These are phyloP conservation scores for Steinernema carpocapsae DNA, from an alignment of 2,888 invertebrate species.

Conservation along the genomic window DNA sequence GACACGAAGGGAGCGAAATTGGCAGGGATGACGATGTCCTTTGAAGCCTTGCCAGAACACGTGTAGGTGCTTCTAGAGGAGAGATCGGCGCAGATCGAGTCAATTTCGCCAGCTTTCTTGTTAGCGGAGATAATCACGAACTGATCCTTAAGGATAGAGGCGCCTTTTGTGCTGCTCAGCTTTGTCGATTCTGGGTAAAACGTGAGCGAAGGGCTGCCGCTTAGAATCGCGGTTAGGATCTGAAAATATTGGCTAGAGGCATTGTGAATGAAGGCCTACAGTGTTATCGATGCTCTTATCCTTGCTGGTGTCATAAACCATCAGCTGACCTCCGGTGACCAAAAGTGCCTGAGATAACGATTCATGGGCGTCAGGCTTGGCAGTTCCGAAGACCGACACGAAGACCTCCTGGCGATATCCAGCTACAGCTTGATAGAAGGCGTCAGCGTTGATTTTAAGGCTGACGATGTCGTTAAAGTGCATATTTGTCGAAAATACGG, in stretches of 20 bases:
- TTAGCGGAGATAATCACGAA: constrained; percentile 4
- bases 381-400: neutral
- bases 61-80: neutral
- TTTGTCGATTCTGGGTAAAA: neutral
- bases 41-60: neutral
- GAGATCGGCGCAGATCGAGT: neutral
- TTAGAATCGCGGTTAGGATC: neutral
- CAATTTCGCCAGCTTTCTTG: neutral
- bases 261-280: neutral
- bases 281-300: neutral
- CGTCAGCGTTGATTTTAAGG: neutral
- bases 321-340: constrained; percentile 11
- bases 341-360: neutral
- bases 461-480: too few species aligned
- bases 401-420: constrained; percentile 14
- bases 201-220: neutral
- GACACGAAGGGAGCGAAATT: neutral
- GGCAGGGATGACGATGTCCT: neutral
- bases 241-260: neutral
- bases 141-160: neutral
- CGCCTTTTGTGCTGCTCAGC: neutral
- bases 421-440: neutral
- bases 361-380: neutral
- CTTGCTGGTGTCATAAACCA: neutral
- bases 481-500: neutral